A percentile compares a stretch with the other conserved stretches of the same genome.
Conservation (phyloP, 2,113 vertebrate genomes). For the Carassius auratus region DNA sequence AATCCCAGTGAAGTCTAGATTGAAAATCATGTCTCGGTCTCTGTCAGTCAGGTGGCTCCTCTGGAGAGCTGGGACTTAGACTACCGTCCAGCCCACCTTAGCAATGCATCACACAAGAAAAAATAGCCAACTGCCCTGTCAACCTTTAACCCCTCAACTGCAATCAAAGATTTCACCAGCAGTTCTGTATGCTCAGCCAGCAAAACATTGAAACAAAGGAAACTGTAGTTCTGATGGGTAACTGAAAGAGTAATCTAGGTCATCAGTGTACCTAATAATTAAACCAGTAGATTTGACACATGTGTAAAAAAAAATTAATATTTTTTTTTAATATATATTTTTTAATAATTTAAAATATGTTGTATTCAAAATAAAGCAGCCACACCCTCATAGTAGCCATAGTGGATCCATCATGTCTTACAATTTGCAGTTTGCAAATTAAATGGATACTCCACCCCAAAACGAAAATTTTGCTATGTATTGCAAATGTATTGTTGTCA, state of each 20-base stretch:
- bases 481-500: too few species aligned
- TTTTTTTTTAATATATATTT: too few species aligned
- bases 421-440: too few species aligned
- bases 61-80: conserved; percentile 58
- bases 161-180: background rate
- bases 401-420: too few species aligned
- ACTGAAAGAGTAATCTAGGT: background rate
- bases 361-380: too few species aligned
- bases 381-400: too few species aligned
- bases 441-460: too few species aligned
- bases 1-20: conserved; percentile 59
- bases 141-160: background rate
- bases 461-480: too few species aligned
- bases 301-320: too few species aligned
- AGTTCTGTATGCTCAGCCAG: too few species aligned
- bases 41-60: conserved; percentile 59
- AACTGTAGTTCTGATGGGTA: background rate
- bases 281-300: background rate
- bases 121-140: background rate
- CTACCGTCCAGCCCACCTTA: background rate
- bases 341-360: too few species aligned
- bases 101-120: background rate
- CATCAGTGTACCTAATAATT: background rate
- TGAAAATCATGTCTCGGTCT: conserved; percentile 60
- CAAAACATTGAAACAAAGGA: background rate